Base-by-base conservation (phyloP, 2,113 vertebrate species). In the Pterocles burchelli region DNA sequence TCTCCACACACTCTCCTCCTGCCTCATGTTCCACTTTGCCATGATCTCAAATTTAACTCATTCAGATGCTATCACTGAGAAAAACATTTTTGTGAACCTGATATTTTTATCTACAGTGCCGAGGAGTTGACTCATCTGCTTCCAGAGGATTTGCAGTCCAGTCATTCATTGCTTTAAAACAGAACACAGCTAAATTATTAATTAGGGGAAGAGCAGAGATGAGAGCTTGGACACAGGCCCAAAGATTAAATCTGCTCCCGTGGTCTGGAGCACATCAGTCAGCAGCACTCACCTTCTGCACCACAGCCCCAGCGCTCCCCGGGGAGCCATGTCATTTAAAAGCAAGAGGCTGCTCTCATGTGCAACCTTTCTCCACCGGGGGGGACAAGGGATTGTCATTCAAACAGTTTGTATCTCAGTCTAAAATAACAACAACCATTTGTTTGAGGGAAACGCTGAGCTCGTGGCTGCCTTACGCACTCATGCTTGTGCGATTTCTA, bases 131-230 rank as follows among this genome's bases (percentile, higher is more conserved):
- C 55, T 88, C 86, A 88, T 79, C 65, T 88, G 43, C 54, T 95
- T 84, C 65, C 62, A 71, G 89, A 85, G 33, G 78, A 76, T 89
- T 83, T 90, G 10, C 29, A 68, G 58, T 41, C 75, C 66, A 71
- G 11, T 93, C 55, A 24, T 62, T 94, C 71, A 59, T 57, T 55
- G 67, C 77, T 95, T 94, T 89, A 61, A 66, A 97, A 65, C 26
- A 88, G 89, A 66, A 11, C 76, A 26, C 58, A 36, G 52, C 77
- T 95, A 72, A 95, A 91, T 96, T 52, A 92, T 94, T 94, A 85
- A 88, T 74, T 9, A 77, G 82, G 63, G 54, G 46, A 43, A 88
- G 66, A 90, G 68, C 54, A 72, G 49, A 82, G 70, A 11, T 45
- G 63, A 26, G 34, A 67, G 26, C 52, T 96, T 72, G 85, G 93